A percentile compares a stretch with the other conserved stretches of the same genome.
These are phyloP conservation scores for Tetheella fluctuosa DNA, from an alignment of 2,888 invertebrate species.

Conservation along the genomic window DNA sequence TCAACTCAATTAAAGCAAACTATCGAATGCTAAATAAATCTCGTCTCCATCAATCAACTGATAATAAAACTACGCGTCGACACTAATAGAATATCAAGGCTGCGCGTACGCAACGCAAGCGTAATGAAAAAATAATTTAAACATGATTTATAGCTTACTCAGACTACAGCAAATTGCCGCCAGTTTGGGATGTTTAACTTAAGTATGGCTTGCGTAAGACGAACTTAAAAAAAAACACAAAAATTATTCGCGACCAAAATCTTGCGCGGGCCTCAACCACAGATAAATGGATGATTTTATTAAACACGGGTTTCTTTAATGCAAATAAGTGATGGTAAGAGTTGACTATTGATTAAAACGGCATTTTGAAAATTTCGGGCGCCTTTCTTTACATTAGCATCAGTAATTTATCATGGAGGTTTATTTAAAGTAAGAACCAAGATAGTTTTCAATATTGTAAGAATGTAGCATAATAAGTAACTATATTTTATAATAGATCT, in stretches of 20 bases:
- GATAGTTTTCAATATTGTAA: too few species aligned
- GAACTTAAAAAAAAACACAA: slow-evolving; percentile 51
- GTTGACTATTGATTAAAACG: slow-evolving; percentile 2
- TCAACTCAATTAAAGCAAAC: too few species aligned
- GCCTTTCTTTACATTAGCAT: background rate
- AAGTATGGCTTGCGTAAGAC: slow-evolving; percentile 71
- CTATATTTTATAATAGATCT: too few species aligned
- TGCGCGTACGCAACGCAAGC: slow-evolving; percentile 42
- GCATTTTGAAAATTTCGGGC: background rate
- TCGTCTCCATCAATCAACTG: slow-evolving; percentile 42
- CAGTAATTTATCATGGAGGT: background rate
- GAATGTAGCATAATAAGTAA: too few species aligned
- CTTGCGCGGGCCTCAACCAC: slow-evolving; percentile 39
- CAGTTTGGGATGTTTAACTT: slow-evolving; percentile 81
- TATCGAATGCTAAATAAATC: slow-evolving; percentile 23
- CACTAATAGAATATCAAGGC: slow-evolving; percentile 75
- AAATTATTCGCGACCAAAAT: slow-evolving; percentile 59
- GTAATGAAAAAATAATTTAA: slow-evolving; percentile 81
- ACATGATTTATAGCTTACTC: slow-evolving; percentile 83
- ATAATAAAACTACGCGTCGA: slow-evolving; percentile 45
- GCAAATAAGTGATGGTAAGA: background rate
- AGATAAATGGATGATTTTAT: slow-evolving; percentile 61
- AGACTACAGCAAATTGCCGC: slow-evolving; percentile 73
- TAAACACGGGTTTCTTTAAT: slow-evolving; percentile 52
- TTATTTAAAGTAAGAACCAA: too few species aligned